phyloP scores from a whole-genome alignment of 2,888 invertebrate species.

The Platyscelio sp. region DNA sequence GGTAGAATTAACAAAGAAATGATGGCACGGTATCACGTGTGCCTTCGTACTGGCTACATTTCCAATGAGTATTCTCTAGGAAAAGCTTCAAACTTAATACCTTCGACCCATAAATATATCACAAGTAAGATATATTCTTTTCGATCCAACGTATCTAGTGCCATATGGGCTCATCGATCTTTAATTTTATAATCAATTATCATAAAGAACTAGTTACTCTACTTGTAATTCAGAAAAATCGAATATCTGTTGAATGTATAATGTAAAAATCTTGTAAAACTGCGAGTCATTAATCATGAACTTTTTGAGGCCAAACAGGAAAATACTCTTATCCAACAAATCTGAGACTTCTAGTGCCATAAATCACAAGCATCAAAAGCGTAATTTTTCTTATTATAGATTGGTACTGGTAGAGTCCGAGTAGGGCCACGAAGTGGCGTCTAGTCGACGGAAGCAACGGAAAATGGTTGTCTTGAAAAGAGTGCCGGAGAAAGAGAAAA shows the following conservation, averaged over 20 bases:
- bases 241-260: too few species aligned
- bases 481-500: slow-evolving; percentile 47
- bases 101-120: slow-evolving; percentile 58
- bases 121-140: too few species aligned
- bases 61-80: slow-evolving; percentile 21
- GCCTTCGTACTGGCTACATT: slow-evolving; percentile 37
- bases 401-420: neutral
- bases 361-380: slow-evolving; percentile 51
- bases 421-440: slow-evolving; percentile 8
- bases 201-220: too few species aligned
- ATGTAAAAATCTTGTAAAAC: slow-evolving; percentile 39
- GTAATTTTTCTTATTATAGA: slow-evolving; percentile 43
- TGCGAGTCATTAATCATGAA: slow-evolving; percentile 36
- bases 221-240: too few species aligned
- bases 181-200: too few species aligned
- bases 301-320: slow-evolving; percentile 37
- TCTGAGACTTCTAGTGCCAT: slow-evolving; percentile 15
- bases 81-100: slow-evolving; percentile 56
- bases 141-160: too few species aligned
- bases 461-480: slow-evolving; percentile 47
- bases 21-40: slow-evolving; percentile 72
- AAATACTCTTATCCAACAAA: slow-evolving; percentile 46
- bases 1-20: slow-evolving; percentile 80
- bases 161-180: too few species aligned
- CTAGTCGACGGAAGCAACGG: slow-evolving; percentile 24